Evolutionary conservation across 2,797 vertebrate species (phyloP), one percentile per base, ranked within the genome.

Genomic region (Gallinago nigripennis): DNA sequence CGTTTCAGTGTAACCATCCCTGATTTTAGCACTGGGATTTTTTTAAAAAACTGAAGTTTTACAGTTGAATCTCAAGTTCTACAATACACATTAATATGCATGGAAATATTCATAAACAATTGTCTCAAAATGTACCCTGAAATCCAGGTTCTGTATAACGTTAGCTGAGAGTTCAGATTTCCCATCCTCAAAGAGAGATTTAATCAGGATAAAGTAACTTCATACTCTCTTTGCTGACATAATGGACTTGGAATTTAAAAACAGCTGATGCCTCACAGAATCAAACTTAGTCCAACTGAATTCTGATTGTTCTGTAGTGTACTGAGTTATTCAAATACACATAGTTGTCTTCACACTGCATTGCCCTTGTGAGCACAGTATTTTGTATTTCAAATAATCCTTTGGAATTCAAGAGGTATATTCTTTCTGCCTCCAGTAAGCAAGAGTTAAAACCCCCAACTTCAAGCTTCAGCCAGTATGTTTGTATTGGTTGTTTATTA

Each of bases 171-270:
- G 92, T 57, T 95, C 78, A 16, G 16, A 37, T 96, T 94, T 89
- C 93, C 64, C 90, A 64, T 12, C 71, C 81, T 95, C 88, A 90
- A 95, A 96, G 92, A 66, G 54, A 93, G 83, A 85, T 82, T 95
- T 86, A 82, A 24, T 77, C 69, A 66, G 75, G 64, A 93, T 82
- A 79, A 95, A 90, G 88, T 12, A 54, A 80, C 71, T 84, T 50
- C 88, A 92, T 54, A 25, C 70, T 79, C 70, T 45, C 71, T 41
- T 33, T 51, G 46, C 83, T 96, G 94, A 90, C 86, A 70, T 90
- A 56, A 93, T 19, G 35, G 93, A 82, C 12, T 58, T 66, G 93
- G 88, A 94, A 95, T 95, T 93, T 39, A 7, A 76, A 76, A 79
- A 33, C 51, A 90, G 84, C 8, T 4, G 1, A 61, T 86, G 87